phyloP scores from a whole-genome alignment of 2,113 vertebrate species.

The Gambusia affinis region DNA sequence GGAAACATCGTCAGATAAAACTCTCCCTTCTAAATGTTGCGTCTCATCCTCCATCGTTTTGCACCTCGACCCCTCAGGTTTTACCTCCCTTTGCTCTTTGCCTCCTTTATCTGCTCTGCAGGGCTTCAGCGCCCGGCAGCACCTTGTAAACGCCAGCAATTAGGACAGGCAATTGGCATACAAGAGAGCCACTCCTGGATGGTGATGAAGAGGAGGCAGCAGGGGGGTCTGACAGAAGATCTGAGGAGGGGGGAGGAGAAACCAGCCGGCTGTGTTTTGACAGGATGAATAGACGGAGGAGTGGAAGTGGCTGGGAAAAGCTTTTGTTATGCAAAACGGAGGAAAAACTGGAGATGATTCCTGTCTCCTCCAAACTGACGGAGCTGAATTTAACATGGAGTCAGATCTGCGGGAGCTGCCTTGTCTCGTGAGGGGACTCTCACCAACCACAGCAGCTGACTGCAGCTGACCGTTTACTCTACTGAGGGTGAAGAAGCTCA shows the following conservation, averaged over 20 bases:
- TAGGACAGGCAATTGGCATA: constrained; percentile 87
- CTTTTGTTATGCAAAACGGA: constrained; percentile 79
- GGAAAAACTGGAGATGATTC: constrained; percentile 68
- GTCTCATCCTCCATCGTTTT: no score
- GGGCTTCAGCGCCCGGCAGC: constrained; percentile 76
- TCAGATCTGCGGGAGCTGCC: constrained; percentile 28
- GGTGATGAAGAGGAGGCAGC: constrained; percentile 49
- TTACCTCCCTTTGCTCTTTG: constrained; percentile 13
- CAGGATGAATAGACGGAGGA: constrained; percentile 77
- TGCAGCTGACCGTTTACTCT: neutral
- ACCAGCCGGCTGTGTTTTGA: constrained; percentile 73
- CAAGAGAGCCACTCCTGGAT: constrained; percentile 52
- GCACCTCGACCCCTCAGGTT: neutral
- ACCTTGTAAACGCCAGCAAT: constrained; percentile 88
- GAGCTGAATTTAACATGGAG: constrained; percentile 66
- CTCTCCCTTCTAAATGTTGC: neutral
- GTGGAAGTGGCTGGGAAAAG: constrained; percentile 75
- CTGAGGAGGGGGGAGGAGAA: constrained; percentile 62
- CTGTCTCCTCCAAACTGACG: constrained; percentile 54
- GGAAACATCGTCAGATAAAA: constrained; percentile 4
- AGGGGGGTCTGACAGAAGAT: constrained; percentile 83
- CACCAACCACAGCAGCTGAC: neutral
- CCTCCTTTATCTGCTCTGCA: constrained; percentile 70
- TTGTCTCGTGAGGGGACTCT: neutral
- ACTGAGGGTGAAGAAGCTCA: neutral